A percentile compares a stretch with the other conserved stretches of the same genome.
phyloP scores from a whole-genome alignment of 2,797 vertebrate genomes.

The Acrocephalus scirpaceus region DNA sequence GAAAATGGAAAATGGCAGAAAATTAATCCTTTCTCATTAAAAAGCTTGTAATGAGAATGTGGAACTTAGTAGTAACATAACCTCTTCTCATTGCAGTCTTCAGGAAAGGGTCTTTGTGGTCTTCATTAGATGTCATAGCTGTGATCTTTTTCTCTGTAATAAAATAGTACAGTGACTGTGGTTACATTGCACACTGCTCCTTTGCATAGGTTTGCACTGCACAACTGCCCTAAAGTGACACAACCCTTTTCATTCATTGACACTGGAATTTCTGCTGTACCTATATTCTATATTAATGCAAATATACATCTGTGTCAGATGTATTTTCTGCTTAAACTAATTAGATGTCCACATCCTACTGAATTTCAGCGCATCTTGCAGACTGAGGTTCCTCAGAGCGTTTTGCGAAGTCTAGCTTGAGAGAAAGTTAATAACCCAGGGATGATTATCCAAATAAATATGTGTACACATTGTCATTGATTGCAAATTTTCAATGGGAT shows the following conservation, averaged over 20 bases:
- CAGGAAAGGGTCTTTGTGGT: constrained; percentile 23
- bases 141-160: not conserved
- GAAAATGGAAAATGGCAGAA: constrained; percentile 68
- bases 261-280: not conserved
- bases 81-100: constrained; percentile 34
- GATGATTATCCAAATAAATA: not conserved
- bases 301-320: not conserved
- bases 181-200: not conserved
- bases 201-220: not conserved
- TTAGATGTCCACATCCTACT: not conserved
- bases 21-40: constrained; percentile 71
- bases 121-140: constrained; percentile 1
- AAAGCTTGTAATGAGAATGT: constrained; percentile 62
- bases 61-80: constrained; percentile 41
- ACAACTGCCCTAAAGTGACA: not conserved
- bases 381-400: not conserved
- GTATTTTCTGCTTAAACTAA: not conserved
- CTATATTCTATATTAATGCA: not conserved
- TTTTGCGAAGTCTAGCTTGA: not conserved
- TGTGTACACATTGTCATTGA: not conserved
- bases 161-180: not conserved
- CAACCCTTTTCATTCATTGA: not conserved
- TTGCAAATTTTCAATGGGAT: not conserved
- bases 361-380: not conserved
- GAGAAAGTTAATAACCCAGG: not conserved